These are phyloP conservation scores for Chloroclysta siterata DNA, from an alignment of 2,888 invertebrate genomes.

Conservation along the genomic window DNA sequence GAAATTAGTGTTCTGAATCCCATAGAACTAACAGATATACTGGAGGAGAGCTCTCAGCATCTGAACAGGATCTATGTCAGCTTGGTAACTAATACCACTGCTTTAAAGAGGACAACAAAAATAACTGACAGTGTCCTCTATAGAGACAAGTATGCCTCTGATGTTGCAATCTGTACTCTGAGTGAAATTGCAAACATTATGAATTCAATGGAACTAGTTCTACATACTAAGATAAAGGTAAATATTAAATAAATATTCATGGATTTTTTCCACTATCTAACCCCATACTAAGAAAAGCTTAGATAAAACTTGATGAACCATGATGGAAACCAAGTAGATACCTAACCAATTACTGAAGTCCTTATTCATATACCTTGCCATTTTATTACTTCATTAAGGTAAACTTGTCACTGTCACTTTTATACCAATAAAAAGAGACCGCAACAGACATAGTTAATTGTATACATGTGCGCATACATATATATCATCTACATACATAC, in stretches of 20 bases:
- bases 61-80: conserved; percentile 74
- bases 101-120: conserved; percentile 67
- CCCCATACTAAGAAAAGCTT: too few relatives aligned
- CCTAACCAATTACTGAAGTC: too few relatives aligned
- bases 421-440: too few relatives aligned
- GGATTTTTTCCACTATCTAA: too few relatives aligned
- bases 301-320: too few relatives aligned
- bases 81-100: conserved; percentile 67
- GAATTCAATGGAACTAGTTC: conserved; percentile 71
- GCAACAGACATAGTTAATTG: too few relatives aligned
- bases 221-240: conserved; percentile 74
- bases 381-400: too few relatives aligned
- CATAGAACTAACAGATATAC: conserved; percentile 66
- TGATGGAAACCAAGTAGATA: too few relatives aligned
- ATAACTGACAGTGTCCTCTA: conserved; percentile 66
- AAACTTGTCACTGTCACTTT: too few relatives aligned
- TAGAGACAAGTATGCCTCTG: conserved; percentile 75
- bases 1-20: conserved; percentile 42
- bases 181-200: conserved; percentile 68
- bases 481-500: too few relatives aligned
- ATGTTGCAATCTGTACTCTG: conserved; percentile 67
- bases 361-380: too few relatives aligned
- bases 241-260: conserved; percentile 11
- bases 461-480: too few relatives aligned
- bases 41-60: conserved; percentile 75